Base-by-base conservation (phyloP, 2,888 invertebrate species). In the Antitype chi region DNA sequence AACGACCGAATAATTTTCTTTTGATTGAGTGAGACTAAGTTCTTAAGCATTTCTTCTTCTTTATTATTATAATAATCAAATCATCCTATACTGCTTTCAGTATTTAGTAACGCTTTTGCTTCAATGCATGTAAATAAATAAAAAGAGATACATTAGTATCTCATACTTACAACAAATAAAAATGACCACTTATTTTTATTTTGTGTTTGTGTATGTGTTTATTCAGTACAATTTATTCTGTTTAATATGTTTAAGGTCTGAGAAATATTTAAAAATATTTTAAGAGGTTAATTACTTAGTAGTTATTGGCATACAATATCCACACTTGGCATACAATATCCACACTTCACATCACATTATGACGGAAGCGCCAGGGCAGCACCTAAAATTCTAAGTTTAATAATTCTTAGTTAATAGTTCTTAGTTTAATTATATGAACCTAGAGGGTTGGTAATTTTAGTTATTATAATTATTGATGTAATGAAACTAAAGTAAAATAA, bases 71-170 rank as follows among this genome's bases (percentile, higher is more conserved):
- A 32, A 47, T n/a, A 52, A n/a, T 62, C 0, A 15, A 79, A 38
- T 73, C 62, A 43, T 57, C 74, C 67, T 79, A 15, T 47, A 25
- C 49, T 80, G 80, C 78, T 79, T 79, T 52, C 17, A 57, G 23
- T 68, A 52, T 60, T 55, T 8, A 80, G 23, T 79, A 80, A 79
- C 7, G 78, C 78, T 74, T 80, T 74, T 52, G 74, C 78, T 74
- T 79, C 23, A 55, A 23, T 3, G 57, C 63, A 72, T 72, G 72
- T 52, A 43, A 71, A 78, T 47, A 28, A 77, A 38, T 13, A 23
- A 72, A 52, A 52, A n/a, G 0, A 2, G 0, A 25, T 32, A 0
- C 17, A 9, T 2, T 25, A 7, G 0, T 43, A 11, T 47, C 2
- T 32, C n/a, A 11, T 32, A 55, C 17, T 3, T 13, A 69, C 17